Conservation (phyloP, 2,797 vertebrate species). For the Buphagus erythrorhynchus region DNA sequence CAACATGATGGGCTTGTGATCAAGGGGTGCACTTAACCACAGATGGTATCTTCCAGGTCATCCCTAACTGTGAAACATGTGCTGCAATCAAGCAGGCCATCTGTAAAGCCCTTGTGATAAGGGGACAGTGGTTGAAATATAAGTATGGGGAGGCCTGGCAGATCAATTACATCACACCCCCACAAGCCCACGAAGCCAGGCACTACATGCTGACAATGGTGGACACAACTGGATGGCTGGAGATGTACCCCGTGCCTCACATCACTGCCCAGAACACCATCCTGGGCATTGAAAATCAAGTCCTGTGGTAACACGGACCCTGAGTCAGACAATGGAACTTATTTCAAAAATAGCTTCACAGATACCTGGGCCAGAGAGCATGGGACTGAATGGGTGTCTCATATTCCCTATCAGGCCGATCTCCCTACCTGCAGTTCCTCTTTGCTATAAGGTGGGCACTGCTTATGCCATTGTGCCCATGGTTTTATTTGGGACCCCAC, state of each 20-base stretch:
- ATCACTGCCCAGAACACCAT: neutral
- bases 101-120: neutral
- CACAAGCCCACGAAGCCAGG: neutral
- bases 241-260: neutral
- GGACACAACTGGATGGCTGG: neutral
- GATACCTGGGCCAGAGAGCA: neutral
- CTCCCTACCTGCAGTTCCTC: neutral
- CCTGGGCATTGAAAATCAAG: neutral
- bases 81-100: neutral
- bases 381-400: neutral
- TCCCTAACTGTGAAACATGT: neutral
- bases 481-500: neutral
- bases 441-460: neutral
- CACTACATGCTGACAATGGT: neutral
- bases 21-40: neutral
- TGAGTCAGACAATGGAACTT: neutral
- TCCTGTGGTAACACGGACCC: neutral
- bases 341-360: neutral
- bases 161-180: neutral
- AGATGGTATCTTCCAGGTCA: neutral
- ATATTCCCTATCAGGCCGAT: neutral
- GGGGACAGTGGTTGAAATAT: neutral
- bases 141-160: neutral
- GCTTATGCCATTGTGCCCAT: neutral
- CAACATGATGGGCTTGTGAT: neutral